Evolutionary conservation across 2,888 invertebrate genomes (phyloP).

Genomic region (Toxonevra muliebris): DNA sequence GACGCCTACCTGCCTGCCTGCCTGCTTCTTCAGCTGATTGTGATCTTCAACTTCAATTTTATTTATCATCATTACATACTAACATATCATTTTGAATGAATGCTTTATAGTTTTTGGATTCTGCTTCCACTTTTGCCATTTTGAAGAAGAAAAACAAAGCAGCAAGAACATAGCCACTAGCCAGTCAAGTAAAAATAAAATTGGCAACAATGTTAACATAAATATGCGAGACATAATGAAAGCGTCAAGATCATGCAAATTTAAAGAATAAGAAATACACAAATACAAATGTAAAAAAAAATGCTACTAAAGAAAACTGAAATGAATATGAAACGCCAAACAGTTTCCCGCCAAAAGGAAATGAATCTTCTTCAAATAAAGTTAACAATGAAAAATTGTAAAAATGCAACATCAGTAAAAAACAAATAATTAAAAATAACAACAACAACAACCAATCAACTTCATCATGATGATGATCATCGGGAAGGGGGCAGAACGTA

Average conservation of each 20-base stretch:
- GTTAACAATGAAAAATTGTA: no score
- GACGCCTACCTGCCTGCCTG: not conserved
- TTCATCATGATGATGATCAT: no score
- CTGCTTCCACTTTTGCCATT: not conserved
- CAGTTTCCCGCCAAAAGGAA: conserved; percentile 46
- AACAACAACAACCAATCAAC: no score
- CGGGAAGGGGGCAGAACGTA: no score
- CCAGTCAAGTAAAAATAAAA: conserved; percentile 46
- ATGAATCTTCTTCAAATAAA: conserved; percentile 47
- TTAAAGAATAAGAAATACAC: conserved; percentile 15
- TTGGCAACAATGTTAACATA: conserved; percentile 5
- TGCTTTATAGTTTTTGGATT: not conserved
- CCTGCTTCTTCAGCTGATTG: conserved; percentile 23
- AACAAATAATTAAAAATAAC: no score
- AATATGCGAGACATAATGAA: conserved; percentile 18
- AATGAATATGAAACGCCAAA: conserved; percentile 18
- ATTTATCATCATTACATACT: not conserved
- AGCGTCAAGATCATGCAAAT: conserved; percentile 16
- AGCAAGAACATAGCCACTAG: conserved; percentile 47
- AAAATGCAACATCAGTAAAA: no score
- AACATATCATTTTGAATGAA: not conserved
- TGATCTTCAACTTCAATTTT: conserved; percentile 32
- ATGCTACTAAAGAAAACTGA: not conserved
- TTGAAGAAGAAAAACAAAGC: not conserved
- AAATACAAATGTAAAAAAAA: conserved; percentile 44